Evolutionary conservation across 2,797 vertebrate species (phyloP), one percentile per base, ranked within the genome.

Genomic region (Bradypodion ventrale): DNA sequence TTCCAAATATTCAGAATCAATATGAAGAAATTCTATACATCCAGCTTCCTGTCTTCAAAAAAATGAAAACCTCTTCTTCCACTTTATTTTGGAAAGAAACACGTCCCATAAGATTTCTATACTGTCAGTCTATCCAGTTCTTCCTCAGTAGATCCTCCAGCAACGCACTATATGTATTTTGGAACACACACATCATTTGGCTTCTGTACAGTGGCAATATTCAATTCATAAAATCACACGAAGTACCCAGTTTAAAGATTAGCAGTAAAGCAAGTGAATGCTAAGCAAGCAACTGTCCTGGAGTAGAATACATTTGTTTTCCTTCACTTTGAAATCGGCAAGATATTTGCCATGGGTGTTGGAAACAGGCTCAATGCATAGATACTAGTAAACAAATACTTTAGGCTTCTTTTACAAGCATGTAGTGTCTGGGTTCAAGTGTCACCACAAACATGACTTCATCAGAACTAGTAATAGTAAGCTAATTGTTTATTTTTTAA

Each of bases 1-100:
- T 97, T 98, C 97, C 93, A 94, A 91, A 94, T 10, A 92, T 91
- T 94, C 94, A 93, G 89, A 91, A 89, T 91, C 92, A 90, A 91
- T 88, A 91, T 37, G 52, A 49, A 70, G 16, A 6, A 85, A 90
- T 86, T 89, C 92, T 88, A 91, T 93, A 92, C 89, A 95, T 95
- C 95, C 95, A 95, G 91, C 92, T 92, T 94, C 85, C 90, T 75
- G 92, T 96, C 91, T 93, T 91, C 93, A 94, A 94, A 92, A 92
- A 90, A 82, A 91, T 92, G 93, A 92, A 94, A 93, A 93, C 77
- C 92, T n/a, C 93, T 89, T 91, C 90, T 92, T 93, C 93, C 93
- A 91, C 93, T 92, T 77, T 90, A 90, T 88, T 89, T 86, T 90
- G 87, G 78, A 86, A 87, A 84, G 85, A 62, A 46, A 46, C 75